Evolutionary conservation across 2,797 vertebrate species (phyloP).

Genomic region (Apogon talboti): DNA sequence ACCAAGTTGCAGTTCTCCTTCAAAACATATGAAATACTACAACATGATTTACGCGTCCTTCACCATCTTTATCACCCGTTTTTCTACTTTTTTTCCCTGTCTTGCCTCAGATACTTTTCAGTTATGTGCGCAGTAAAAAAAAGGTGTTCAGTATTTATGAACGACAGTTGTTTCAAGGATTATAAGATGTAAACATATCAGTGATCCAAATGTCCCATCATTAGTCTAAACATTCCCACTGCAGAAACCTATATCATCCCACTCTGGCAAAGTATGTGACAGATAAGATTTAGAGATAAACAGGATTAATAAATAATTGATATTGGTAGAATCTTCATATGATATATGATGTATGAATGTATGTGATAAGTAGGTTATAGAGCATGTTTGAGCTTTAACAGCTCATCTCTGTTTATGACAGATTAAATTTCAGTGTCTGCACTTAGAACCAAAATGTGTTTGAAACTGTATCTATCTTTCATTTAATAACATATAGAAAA

Average conservation of each 20-base stretch:
- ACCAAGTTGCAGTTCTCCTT: slow-evolving; percentile 38
- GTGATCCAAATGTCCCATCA: slow-evolving; percentile 4
- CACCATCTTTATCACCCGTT: slow-evolving; percentile 8
- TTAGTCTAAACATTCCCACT: neutral
- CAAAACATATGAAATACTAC: slow-evolving; percentile 21
- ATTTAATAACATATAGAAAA: too few relatives aligned
- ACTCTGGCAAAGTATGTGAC: neutral
- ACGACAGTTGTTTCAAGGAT: slow-evolving; percentile 22
- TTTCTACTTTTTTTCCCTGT: slow-evolving; percentile 7
- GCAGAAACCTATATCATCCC: neutral
- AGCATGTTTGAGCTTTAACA: too few relatives aligned
- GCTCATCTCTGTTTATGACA: neutral
- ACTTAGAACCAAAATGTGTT: neutral
- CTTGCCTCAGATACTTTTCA: neutral
- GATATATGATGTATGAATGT: neutral
- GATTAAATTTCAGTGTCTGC: slow-evolving; percentile 30
- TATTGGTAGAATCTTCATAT: neutral
- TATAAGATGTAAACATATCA: slow-evolving; percentile 17
- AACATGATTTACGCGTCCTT: slow-evolving; percentile 31
- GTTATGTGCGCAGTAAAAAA: neutral
- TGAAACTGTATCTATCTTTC: too few relatives aligned
- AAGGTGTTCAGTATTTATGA: slow-evolving; percentile 8
- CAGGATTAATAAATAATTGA: neutral
- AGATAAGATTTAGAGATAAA: neutral
- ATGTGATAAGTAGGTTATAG: neutral